phyloP scores from a whole-genome alignment of 2,888 invertebrate genomes.

The Agrotis puta region DNA sequence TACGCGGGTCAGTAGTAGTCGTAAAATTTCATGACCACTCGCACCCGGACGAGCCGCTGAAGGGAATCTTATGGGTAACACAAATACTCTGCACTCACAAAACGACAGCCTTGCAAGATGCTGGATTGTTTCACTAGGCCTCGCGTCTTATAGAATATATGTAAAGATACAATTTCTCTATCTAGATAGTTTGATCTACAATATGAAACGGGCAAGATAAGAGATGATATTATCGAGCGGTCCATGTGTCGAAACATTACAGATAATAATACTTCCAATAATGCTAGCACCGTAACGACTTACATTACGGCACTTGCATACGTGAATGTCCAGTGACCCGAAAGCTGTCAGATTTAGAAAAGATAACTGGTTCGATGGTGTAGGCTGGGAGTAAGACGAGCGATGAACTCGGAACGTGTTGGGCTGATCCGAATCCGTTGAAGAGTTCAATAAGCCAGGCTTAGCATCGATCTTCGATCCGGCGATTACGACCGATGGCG shows the following conservation, averaged over 20 bases:
- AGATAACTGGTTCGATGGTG: slow-evolving; percentile 80
- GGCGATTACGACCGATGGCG: slow-evolving; percentile 87
- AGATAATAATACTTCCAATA: slow-evolving; percentile 54
- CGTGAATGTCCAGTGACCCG: slow-evolving; percentile 77
- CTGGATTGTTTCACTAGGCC: slow-evolving; percentile 69
- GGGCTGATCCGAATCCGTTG: slow-evolving; percentile 80
- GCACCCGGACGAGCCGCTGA: slow-evolving; percentile 68
- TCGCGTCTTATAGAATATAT: slow-evolving; percentile 71
- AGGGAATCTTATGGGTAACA: slow-evolving; percentile 72
- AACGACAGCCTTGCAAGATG: slow-evolving; percentile 45
- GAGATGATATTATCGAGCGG: slow-evolving; percentile 62
- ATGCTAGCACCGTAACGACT: slow-evolving; percentile 50
- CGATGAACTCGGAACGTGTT: slow-evolving; percentile 80
- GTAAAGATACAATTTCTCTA: slow-evolving; percentile 68
- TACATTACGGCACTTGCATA: slow-evolving; percentile 69
- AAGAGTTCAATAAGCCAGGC: slow-evolving; percentile 89
- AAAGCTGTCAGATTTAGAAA: slow-evolving; percentile 84
- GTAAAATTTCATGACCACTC: slow-evolving; percentile 85
- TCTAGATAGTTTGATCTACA: slow-evolving; percentile 67
- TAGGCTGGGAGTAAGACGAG: slow-evolving; percentile 74
- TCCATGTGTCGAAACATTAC: slow-evolving; percentile 67
- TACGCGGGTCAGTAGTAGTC: slow-evolving; percentile 83
- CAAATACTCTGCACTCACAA: slow-evolving; percentile 52
- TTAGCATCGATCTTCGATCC: slow-evolving; percentile 90
- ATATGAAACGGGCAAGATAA: slow-evolving; percentile 64